Base-by-base conservation (phyloP, 2,797 vertebrate genomes). In the Avahi laniger region DNA sequence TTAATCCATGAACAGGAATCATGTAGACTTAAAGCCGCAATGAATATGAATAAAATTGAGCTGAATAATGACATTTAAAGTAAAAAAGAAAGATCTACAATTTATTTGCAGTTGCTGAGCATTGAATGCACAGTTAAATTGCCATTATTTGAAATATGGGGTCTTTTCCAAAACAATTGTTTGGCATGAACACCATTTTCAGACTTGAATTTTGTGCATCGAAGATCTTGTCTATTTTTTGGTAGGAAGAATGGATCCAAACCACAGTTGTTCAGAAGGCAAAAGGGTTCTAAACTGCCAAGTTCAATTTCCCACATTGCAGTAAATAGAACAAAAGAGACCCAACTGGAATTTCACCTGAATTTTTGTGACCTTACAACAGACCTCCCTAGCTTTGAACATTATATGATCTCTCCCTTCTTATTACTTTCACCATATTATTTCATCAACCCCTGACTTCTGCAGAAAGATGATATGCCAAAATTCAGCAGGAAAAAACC, bases 61-160 rank as follows among this genome's bases (percentile, higher is more conserved):
- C 61, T 95, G 76, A 95, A 95, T 94, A 97, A 96, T 95, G 81
- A 91, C 82, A 94, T 95, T 97, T 90, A 91, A 96, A 97, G 79
- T 93, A 95, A 97, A 97, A 85, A 67, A 93, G 90, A 96, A 95
- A 97, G 82, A 95, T 96, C 48, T 72, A 92, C 82, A 87, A 90
- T 97, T 97, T 95, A 94, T 97, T 95, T 96, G 70, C 85, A 88
- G 93, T 89, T 87, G 91, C 89, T 93, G 85, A 95, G 17, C 30
- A 87, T 48, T 93, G 92, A 96, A 97, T 91, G 70, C 67, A 91
- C 89, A 95, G 87, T 96, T 85, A 95, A 97, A 97, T 82, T 97
- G 79, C 79, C 91, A 91, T 95, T 87, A 85, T 97, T 97, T 97
- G 86, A 94, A 97, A 97, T 76, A 96, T 35, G 46, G 67, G 65